phyloP scores from a whole-genome alignment of 2,113 vertebrate species.

The Pseudorasbora parva region DNA sequence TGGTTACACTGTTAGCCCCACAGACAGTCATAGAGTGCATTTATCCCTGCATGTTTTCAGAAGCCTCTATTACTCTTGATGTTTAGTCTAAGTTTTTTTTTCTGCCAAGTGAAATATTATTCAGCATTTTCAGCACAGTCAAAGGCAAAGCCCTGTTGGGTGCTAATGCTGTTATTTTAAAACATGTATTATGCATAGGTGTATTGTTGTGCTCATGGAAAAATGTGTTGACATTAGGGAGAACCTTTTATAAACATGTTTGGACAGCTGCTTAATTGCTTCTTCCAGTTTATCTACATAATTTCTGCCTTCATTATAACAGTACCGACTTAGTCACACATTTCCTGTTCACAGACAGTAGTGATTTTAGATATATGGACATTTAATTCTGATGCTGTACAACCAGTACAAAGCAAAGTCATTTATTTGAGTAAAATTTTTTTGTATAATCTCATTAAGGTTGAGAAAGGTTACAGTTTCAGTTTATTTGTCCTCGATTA shows the following conservation, averaged over 20 bases:
- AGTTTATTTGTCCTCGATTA: not conserved
- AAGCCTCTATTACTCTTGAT: not conserved
- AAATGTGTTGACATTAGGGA: conserved; percentile 7
- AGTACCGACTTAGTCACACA: not conserved
- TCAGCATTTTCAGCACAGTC: not conserved
- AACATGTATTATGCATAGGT: not conserved
- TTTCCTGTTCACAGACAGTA: not conserved
- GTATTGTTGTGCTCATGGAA: not conserved
- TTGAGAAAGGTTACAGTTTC: not conserved
- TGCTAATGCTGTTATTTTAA: conserved; percentile 6
- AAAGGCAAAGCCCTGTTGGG: not conserved
- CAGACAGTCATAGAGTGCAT: not conserved
- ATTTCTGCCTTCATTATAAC: conserved; percentile 13
- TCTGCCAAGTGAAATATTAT: not conserved
- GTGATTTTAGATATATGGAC: not conserved
- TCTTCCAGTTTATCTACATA: not conserved
- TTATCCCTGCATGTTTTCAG: not conserved
- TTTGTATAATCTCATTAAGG: not conserved
- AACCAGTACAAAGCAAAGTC: not conserved
- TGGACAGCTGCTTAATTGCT: conserved; percentile 25
- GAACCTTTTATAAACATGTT: conserved; percentile 18
- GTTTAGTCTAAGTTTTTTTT: not conserved
- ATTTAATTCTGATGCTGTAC: not conserved
- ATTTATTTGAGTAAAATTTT: no score
- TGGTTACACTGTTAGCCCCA: not conserved